Conservation (phyloP, 2,888 invertebrate species). For the Cataglyphis altisquamis region DNA sequence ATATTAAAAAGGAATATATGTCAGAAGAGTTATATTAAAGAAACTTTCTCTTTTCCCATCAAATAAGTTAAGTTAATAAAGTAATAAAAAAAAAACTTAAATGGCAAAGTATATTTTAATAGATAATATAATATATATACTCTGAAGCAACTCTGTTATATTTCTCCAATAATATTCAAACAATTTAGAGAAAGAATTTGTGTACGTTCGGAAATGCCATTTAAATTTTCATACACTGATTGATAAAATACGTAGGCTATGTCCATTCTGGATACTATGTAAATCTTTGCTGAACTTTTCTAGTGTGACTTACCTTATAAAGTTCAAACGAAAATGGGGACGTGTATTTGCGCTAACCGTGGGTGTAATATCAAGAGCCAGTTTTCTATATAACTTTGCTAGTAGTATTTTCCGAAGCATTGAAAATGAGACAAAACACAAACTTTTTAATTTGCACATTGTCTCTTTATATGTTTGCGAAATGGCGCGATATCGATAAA, state of each 20-base stretch:
- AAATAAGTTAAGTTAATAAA: neutral
- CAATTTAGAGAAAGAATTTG: neutral
- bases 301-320: conserved; percentile 30
- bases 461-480: neutral
- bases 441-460: conserved; percentile 34
- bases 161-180: neutral
- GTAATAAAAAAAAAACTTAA: neutral
- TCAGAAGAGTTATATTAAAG: neutral
- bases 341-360: conserved; percentile 21
- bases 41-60: neutral
- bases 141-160: neutral
- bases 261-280: conserved; percentile 17
- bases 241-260: conserved; percentile 13
- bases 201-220: neutral
- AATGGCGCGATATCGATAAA: neutral
- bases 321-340: conserved; percentile 42
- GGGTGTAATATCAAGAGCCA: conserved; percentile 25
- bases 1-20: no score
- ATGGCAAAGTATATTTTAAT: neutral
- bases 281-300: conserved; percentile 38
- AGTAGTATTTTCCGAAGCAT: conserved; percentile 18
- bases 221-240: conserved; percentile 13
- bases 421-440: neutral
- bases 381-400: neutral
- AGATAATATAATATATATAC: neutral